Evolutionary conservation across 2,113 vertebrate genomes (phyloP).

Genomic region (Cygnus atratus): DNA sequence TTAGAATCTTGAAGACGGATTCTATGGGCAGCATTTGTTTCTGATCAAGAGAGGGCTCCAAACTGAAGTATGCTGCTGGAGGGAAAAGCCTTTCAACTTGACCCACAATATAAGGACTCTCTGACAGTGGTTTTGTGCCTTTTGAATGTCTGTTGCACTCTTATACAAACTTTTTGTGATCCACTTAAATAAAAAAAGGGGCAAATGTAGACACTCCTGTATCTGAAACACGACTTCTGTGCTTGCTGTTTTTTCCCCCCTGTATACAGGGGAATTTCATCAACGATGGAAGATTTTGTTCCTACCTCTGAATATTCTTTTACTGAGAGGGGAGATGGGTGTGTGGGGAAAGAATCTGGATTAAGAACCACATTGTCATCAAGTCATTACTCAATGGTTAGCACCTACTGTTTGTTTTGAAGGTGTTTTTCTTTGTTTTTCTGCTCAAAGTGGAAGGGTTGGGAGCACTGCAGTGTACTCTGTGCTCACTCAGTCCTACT

Average conservation of each 20-base stretch:
- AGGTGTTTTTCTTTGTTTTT: not conserved
- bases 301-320: not conserved
- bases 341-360: not conserved
- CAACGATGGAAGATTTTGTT: not conserved
- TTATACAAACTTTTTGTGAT: not conserved
- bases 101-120: not conserved
- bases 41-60: conserved; percentile 40
- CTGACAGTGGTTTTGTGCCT: not conserved
- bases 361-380: not conserved
- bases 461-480: not conserved
- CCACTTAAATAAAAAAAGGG: not conserved
- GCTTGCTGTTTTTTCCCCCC: not conserved
- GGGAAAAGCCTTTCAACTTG: conserved; percentile 28
- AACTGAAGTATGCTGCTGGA: conserved; percentile 6
- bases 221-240: not conserved
- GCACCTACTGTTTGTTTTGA: not conserved
- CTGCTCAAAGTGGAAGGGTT: not conserved
- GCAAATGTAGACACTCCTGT: not conserved
- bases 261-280: not conserved
- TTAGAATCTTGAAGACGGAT: conserved; percentile 68
- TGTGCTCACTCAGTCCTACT: not conserved
- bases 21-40: conserved; percentile 55
- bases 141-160: not conserved
- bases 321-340: not conserved
- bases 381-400: not conserved